phyloP scores from a whole-genome alignment of 2,888 invertebrate genomes.

The Hoplodrina blanda region DNA sequence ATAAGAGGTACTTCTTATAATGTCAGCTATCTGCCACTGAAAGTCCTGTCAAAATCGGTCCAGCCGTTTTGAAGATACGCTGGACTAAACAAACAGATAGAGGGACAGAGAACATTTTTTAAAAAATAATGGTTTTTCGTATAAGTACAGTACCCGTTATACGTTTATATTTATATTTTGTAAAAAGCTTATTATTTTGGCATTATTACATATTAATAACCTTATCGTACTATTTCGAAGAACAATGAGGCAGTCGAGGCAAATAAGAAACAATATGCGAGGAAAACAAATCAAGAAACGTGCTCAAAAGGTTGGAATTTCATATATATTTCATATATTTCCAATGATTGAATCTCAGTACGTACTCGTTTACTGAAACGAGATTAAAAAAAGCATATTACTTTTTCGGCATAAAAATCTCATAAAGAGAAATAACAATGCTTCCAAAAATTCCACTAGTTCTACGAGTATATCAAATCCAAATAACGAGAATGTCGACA shows the following conservation, averaged over 20 bases:
- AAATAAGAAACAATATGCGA: neutral
- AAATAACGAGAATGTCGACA: conserved; percentile 22
- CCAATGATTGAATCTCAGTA: neutral
- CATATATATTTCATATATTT: neutral
- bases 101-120: no score
- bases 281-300: neutral
- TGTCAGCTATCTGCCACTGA: no score
- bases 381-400: conserved; percentile 4
- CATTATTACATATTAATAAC: no score
- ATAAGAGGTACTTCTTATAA: no score
- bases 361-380: neutral
- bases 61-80: no score
- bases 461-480: conserved; percentile 8
- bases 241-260: neutral
- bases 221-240: no score
- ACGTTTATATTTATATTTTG: no score
- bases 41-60: no score
- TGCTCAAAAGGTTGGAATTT: neutral
- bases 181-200: no score
- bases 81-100: no score
- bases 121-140: no score
- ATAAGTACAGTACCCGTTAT: no score
- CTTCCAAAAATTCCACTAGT: neutral
- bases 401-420: conserved; percentile 1
- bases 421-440: neutral